Conservation (phyloP, 2,888 invertebrate genomes). For the Mesorhabditis spiculigera region DNA sequence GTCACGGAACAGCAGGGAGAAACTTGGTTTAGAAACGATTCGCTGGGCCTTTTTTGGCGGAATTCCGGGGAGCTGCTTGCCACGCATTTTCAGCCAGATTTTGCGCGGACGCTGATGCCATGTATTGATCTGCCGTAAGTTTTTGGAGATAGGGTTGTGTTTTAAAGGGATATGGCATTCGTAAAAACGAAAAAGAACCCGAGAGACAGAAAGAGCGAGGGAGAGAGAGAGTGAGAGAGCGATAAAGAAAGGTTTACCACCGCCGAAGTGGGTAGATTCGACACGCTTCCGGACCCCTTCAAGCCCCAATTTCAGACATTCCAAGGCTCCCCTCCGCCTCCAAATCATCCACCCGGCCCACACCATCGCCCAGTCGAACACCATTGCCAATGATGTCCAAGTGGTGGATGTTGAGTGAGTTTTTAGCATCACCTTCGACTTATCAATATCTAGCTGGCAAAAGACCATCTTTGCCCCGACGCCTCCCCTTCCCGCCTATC, state of each 20-base stretch:
- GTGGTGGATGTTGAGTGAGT: constrained; percentile 9
- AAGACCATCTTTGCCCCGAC: constrained; percentile 36
- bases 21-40: constrained; percentile 16
- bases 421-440: background rate
- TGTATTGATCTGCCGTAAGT: constrained; percentile 36
- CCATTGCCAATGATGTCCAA: constrained; percentile 37
- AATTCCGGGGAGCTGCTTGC: constrained; percentile 18
- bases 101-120: constrained; percentile 34
- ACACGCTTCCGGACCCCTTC: too few relatives aligned
- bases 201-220: too few relatives aligned
- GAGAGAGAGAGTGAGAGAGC: too few relatives aligned
- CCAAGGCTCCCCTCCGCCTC: constrained; percentile 31
- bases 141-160: background rate
- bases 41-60: constrained; percentile 23
- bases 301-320: background rate
- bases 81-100: constrained; percentile 36
- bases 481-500: constrained; percentile 35
- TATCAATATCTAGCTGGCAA: constrained; percentile 25
- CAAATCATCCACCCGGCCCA: constrained; percentile 32
- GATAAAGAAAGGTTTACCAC: too few relatives aligned
- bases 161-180: background rate
- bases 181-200: too few relatives aligned
- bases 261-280: too few relatives aligned
- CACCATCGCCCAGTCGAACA: constrained; percentile 35
- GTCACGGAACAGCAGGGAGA: background rate